Evolutionary conservation across 2,113 vertebrate species (phyloP).

Genomic region (Casuarius casuarius): DNA sequence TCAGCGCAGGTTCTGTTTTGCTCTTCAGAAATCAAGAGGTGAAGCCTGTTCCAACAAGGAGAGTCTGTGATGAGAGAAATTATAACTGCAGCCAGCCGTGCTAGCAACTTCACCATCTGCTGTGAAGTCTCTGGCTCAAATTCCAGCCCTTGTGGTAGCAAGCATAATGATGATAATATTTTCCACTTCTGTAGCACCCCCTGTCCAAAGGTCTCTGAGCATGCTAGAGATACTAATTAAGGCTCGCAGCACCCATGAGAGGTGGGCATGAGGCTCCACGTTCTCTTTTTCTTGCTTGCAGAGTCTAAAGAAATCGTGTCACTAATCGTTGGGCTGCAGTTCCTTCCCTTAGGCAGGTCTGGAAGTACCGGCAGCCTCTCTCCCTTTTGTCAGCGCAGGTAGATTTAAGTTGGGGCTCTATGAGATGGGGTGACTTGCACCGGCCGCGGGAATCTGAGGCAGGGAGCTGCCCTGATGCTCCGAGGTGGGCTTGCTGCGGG

Average conservation of each 20-base stretch:
- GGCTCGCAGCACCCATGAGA: neutral
- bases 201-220: constrained; percentile 12
- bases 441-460: neutral
- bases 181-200: constrained; percentile 50
- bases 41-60: constrained; percentile 35
- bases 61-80: constrained; percentile 20
- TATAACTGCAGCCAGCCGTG: neutral
- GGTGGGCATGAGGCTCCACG: neutral
- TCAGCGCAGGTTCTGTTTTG: constrained; percentile 12
- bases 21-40: constrained; percentile 20
- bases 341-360: neutral
- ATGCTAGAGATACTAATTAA: constrained; percentile 19
- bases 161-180: constrained; percentile 39
- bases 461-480: neutral
- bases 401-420: neutral
- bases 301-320: neutral
- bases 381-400: neutral
- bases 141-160: constrained; percentile 8
- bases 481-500: neutral
- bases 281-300: neutral
- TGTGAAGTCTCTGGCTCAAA: constrained; percentile 1
- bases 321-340: neutral
- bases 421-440: neutral
- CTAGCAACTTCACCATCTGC: constrained; percentile 22
- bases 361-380: neutral